A percentile compares a stretch with the other conserved stretches of the same genome.
Conservation (phyloP, 2,797 vertebrate genomes). For the Antrozous pallidus region DNA sequence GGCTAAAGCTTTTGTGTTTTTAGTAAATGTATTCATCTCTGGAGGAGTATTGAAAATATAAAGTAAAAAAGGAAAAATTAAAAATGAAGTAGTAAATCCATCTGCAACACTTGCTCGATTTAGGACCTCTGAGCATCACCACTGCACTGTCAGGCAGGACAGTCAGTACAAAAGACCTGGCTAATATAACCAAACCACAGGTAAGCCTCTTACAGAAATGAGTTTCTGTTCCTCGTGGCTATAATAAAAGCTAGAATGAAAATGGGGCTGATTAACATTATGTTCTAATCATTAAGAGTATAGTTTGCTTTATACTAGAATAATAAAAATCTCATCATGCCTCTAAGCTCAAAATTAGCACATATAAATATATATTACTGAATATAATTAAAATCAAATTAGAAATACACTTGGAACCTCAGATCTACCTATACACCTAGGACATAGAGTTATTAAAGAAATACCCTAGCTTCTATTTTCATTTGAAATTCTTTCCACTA, state of each 20-base stretch:
- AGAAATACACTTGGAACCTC: conserved; percentile 53
- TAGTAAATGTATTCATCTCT: conserved; percentile 23
- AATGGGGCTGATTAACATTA: conserved; percentile 26
- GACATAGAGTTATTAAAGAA: background rate
- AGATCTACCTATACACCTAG: background rate
- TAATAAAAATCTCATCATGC: conserved; percentile 48
- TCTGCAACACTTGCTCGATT: background rate
- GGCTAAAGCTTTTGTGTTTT: background rate
- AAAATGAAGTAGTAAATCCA: background rate
- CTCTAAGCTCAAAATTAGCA: conserved; percentile 60
- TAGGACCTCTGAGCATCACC: background rate
- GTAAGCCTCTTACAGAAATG: background rate
- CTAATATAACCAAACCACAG: conserved; percentile 7
- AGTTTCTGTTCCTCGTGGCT: conserved; percentile 46
- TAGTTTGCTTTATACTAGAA: conserved; percentile 49
- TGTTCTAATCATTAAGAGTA: conserved; percentile 35
- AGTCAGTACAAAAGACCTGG: background rate
- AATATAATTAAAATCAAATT: conserved; percentile 53
- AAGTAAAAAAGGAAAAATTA: conserved; percentile 13
- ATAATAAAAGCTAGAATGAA: conserved; percentile 40
- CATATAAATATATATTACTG: conserved; percentile 57
- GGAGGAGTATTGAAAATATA: background rate
- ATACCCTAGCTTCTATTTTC: background rate
- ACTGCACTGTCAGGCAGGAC: background rate
- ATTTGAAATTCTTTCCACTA: background rate